phyloP scores from a whole-genome alignment of 2,113 vertebrate species.

The Sterrhoptilus dennistouni region DNA sequence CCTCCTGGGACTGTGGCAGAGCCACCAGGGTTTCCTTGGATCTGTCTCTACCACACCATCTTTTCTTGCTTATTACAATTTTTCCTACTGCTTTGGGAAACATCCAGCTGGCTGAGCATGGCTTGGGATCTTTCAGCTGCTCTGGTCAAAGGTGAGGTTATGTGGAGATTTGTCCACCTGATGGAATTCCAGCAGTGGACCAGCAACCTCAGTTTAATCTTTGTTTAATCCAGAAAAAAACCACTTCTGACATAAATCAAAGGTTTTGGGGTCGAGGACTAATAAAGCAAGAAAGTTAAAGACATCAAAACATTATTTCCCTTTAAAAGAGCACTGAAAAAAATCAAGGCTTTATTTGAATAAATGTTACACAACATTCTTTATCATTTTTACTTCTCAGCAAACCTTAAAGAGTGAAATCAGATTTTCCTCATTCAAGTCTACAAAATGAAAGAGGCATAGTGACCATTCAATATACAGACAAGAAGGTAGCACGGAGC shows the following conservation, averaged over 20 bases:
- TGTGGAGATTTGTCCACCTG: not conserved
- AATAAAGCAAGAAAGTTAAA: not conserved
- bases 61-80: not conserved
- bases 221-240: not conserved
- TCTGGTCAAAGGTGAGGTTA: not conserved
- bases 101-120: not conserved
- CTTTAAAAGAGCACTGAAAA: conserved; percentile 76
- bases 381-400: conserved; percentile 81
- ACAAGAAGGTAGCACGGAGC: conserved; percentile 76
- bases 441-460: conserved; percentile 80
- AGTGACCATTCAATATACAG: conserved; percentile 76
- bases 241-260: not conserved
- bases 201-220: not conserved
- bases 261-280: not conserved
- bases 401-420: conserved; percentile 78
- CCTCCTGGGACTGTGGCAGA: not conserved
- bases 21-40: not conserved
- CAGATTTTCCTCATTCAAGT: conserved; percentile 77
- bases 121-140: not conserved
- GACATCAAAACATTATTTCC: conserved; percentile 37
- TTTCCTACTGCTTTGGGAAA: not conserved
- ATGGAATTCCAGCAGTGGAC: not conserved
- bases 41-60: not conserved
- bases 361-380: conserved; percentile 83
- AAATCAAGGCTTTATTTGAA: conserved; percentile 83